A percentile compares a stretch with the other conserved stretches of the same genome.
These are phyloP conservation scores for Micronycteris hirsuta DNA, from an alignment of 2,113 vertebrate species.

Conservation along the genomic window DNA sequence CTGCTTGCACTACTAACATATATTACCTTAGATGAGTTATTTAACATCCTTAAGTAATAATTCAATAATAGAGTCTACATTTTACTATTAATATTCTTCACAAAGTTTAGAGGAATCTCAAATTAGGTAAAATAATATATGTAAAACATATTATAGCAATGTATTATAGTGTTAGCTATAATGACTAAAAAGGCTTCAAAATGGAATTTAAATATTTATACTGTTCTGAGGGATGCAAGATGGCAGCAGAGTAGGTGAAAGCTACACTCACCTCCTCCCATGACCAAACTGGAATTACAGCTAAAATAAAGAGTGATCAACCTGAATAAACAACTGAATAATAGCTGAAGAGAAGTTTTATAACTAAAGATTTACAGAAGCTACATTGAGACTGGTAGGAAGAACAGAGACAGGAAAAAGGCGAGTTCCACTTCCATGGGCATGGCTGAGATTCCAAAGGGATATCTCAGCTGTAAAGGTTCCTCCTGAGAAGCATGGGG, in stretches of 20 bases:
- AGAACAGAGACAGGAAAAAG: not conserved
- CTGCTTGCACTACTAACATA: not conserved
- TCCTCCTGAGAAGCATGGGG: not conserved
- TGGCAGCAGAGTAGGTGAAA: not conserved
- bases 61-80: not conserved
- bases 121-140: not conserved
- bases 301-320: too few relatives aligned
- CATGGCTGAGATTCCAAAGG: not conserved
- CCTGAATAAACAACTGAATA: too few relatives aligned
- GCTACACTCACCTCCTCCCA: not conserved
- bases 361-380: too few relatives aligned
- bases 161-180: not conserved
- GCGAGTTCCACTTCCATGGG: not conserved
- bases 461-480: not conserved
- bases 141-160: not conserved
- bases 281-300: too few relatives aligned
- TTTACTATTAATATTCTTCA: not conserved
- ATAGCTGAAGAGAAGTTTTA: too few relatives aligned
- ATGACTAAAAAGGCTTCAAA: not conserved
- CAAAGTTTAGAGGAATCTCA: not conserved
- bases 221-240: not conserved
- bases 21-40: not conserved
- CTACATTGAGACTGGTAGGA: not conserved
- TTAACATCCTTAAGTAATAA: not conserved
- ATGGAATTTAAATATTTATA: not conserved